Evolutionary conservation across 2,888 invertebrate species (phyloP).

Genomic region (Cacoxenus indagator): DNA sequence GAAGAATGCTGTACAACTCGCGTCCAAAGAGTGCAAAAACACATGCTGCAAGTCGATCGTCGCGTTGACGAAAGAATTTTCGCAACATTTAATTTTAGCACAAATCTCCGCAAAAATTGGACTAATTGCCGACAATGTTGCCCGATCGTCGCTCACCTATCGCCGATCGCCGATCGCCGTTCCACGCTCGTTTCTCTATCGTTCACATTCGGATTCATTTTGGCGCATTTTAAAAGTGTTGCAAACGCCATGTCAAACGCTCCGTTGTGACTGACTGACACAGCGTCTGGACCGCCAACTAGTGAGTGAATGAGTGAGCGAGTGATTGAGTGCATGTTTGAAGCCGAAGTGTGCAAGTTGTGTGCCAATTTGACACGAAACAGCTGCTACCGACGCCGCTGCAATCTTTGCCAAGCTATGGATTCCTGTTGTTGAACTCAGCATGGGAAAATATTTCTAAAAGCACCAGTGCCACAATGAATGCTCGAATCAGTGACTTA

Average conservation of each 20-base stretch:
- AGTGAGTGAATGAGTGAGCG: conserved; percentile 23
- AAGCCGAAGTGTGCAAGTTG: conserved; percentile 34
- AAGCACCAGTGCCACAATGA: conserved; percentile 14
- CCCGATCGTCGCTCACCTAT: conserved; percentile 19
- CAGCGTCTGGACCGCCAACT: neutral
- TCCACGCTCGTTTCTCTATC: conserved; percentile 14
- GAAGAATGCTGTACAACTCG: too few species aligned
- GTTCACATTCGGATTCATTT: conserved; percentile 20
- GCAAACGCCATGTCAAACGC: conserved; percentile 5
- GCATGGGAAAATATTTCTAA: conserved; percentile 14
- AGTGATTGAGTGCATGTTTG: conserved; percentile 58
- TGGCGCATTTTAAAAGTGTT: neutral
- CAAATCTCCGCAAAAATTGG: conserved; percentile 49
- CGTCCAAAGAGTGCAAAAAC: conserved; percentile 36
- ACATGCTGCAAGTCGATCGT: conserved; percentile 45
- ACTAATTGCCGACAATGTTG: conserved; percentile 60
- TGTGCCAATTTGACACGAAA: conserved; percentile 45
- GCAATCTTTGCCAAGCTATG: conserved; percentile 39
- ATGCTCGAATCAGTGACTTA: conserved; percentile 34
- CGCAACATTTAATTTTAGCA: conserved; percentile 63
- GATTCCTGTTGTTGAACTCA: conserved; percentile 58
- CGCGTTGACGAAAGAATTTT: conserved; percentile 52
- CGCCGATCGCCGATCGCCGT: conserved; percentile 18
- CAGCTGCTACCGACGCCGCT: conserved; percentile 24
- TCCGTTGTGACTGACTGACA: neutral